A percentile compares a stretch with the other conserved stretches of the same genome.
Conservation (phyloP, 2,113 vertebrate species). For the Carettochelys insculpta region DNA sequence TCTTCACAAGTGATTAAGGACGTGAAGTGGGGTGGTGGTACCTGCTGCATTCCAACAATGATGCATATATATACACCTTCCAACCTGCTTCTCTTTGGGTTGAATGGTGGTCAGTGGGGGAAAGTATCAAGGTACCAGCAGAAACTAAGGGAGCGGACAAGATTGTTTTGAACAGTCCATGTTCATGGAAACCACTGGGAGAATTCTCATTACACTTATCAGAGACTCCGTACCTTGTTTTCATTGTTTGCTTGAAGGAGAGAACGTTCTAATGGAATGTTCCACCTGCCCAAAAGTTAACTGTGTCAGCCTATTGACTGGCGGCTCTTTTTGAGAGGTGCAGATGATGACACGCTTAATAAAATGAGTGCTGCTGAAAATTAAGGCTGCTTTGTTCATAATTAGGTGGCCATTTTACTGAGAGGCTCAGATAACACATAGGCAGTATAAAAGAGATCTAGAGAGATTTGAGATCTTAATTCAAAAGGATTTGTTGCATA, state of each 20-base stretch:
- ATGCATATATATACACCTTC: neutral
- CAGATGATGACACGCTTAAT: neutral
- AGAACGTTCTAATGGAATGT: neutral
- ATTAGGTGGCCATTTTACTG: neutral
- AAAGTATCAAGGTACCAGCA: no score
- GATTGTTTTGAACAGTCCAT: neutral
- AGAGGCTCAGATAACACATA: neutral
- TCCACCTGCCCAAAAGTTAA: neutral
- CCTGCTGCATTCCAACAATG: neutral
- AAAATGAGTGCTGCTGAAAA: neutral
- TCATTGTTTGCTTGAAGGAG: neutral
- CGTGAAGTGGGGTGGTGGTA: neutral
- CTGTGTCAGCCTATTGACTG: neutral
- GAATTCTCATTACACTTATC: neutral
- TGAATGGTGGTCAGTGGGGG: no score
- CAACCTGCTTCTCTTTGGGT: neutral
- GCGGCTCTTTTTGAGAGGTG: neutral
- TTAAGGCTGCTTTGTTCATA: neutral
- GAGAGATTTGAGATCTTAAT: neutral
- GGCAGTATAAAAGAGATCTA: neutral
- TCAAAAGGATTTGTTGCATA: neutral
- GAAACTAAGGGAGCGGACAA: neutral
- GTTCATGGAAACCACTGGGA: neutral
- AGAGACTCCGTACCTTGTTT: neutral
- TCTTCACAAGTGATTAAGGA: neutral